Base-by-base conservation (phyloP, 2,797 vertebrate genomes). In the Hirundo rustica region DNA sequence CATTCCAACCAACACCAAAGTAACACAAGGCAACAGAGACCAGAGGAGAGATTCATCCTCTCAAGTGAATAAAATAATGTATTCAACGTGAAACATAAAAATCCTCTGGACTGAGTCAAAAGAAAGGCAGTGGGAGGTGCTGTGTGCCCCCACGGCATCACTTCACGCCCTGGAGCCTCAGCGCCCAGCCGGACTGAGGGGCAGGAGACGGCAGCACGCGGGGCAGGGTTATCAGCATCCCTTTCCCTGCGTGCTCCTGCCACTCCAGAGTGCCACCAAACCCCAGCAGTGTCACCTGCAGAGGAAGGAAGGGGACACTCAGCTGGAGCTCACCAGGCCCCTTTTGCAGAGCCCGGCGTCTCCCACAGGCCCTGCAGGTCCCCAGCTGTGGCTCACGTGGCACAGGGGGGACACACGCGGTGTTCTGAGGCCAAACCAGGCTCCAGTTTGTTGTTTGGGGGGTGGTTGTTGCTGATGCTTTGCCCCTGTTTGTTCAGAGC, bases 231-330 rank as follows among this genome's bases (percentile, higher is more conserved):
- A 99, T 10, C 4, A 96, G 76, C 40, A 99, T 90, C 21, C 98
- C 98, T 13, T 79, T 57, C 9, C 85, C 88, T 1, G 94, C 77
- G 26, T 97, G 40, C 4, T 88, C 45, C 34, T 98, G 93, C 99
- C 99, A 99, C 54, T 97, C 57, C 85, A 99, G 97, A 15, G 96
- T 60, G 3, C 90, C 93, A 1, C 91, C 70, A 64, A 96, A 45
- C 2, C 99, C 99, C 97, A 99, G 26, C 97, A 99, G 96, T 0
- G 90, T 98, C 95, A 99, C 98, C 99, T 99, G 88, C 67, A 80
- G 51, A 54, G 83, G 85, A 64, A 53, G 54, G 44, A 32, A 36
- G 40, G 29, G 79, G 40, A 86, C 23, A 11, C 29, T 84, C 25
- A 70, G 76, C 6, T 25, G 25, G 1, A 68, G 86, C 45, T 72